A percentile compares a stretch with the other conserved stretches of the same genome.
These are phyloP conservation scores for Crenuchus spilurus DNA, from an alignment of 2,797 vertebrate species.

Conservation along the genomic window DNA sequence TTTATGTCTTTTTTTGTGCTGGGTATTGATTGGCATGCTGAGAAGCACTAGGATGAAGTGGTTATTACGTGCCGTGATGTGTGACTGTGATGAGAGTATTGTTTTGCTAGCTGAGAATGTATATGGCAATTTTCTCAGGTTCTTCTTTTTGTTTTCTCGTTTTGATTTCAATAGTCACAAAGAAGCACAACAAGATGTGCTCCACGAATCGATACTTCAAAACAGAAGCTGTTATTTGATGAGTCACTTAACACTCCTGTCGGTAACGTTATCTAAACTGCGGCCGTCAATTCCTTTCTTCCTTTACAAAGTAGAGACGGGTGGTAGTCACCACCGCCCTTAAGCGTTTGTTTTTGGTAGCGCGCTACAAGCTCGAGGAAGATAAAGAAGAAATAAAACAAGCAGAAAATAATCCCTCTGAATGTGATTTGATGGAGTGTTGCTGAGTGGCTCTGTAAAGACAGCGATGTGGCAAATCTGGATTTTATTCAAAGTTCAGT, in stretches of 20 bases:
- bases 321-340: constrained; percentile 50
- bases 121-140: background rate
- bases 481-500: too few species aligned
- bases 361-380: background rate
- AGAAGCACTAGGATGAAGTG: constrained; percentile 69
- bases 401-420: background rate
- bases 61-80: constrained; percentile 65
- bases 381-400: constrained; percentile 38
- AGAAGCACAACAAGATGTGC: constrained; percentile 59
- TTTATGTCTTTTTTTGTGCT: constrained; percentile 72
- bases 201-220: constrained; percentile 61
- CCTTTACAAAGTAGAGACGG: constrained; percentile 60
- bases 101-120: background rate
- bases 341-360: constrained; percentile 61
- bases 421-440: constrained; percentile 47
- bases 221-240: constrained; percentile 68
- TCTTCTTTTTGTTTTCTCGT: constrained; percentile 7
- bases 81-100: constrained; percentile 13
- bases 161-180: constrained; percentile 7
- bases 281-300: constrained; percentile 66
- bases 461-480: constrained; percentile 36
- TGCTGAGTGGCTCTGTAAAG: constrained; percentile 25
- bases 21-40: constrained; percentile 71
- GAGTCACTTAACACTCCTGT: constrained; percentile 62
- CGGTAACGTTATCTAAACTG: constrained; percentile 61